Evolutionary conservation across 2,888 invertebrate genomes (phyloP).

Genomic region (Campoplex capitator): DNA sequence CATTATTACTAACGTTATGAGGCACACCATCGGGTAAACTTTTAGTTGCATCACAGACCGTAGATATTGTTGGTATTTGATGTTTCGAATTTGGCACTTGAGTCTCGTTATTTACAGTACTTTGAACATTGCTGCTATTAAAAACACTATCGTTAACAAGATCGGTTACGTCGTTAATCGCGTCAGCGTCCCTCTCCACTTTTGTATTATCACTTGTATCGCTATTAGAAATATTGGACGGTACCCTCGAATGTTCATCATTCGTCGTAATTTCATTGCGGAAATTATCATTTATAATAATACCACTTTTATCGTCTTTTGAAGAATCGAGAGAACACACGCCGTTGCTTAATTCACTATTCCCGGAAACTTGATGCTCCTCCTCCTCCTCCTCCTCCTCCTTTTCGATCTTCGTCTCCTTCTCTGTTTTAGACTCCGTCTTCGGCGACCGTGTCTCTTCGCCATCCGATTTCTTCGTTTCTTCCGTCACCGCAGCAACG

Average conservation of each 20-base stretch:
- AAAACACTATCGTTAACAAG: conserved; percentile 80
- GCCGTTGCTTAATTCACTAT: conserved; percentile 83
- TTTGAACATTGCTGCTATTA: conserved; percentile 83
- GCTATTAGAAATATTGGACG: conserved; percentile 84
- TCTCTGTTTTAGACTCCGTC: conserved; percentile 9
- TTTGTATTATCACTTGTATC: conserved; percentile 80
- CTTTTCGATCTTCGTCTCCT: conserved; percentile 19
- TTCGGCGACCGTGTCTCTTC: conserved; percentile 35
- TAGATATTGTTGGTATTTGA: conserved; percentile 89
- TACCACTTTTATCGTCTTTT: conserved; percentile 79
- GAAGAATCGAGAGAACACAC: conserved; percentile 73
- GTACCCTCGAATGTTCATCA: conserved; percentile 80
- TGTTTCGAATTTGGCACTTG: conserved; percentile 84
- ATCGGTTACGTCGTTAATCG: conserved; percentile 74
- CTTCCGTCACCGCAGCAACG: conserved; percentile 72
- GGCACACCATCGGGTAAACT: conserved; percentile 83
- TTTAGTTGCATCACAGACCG: conserved; percentile 90
- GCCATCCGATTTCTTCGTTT: conserved; percentile 71
- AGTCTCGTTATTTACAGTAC: conserved; percentile 83
- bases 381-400: conserved; percentile 67
- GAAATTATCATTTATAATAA: conserved; percentile 78
- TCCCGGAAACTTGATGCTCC: conserved; percentile 75
- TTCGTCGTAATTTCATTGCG: conserved; percentile 75
- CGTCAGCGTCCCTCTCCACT: conserved; percentile 57
- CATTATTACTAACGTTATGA: conserved; percentile 82